Evolutionary conservation across 2,888 invertebrate species (phyloP), one percentile per base, ranked within the genome.

Genomic region (Zygogramma bicolorata): DNA sequence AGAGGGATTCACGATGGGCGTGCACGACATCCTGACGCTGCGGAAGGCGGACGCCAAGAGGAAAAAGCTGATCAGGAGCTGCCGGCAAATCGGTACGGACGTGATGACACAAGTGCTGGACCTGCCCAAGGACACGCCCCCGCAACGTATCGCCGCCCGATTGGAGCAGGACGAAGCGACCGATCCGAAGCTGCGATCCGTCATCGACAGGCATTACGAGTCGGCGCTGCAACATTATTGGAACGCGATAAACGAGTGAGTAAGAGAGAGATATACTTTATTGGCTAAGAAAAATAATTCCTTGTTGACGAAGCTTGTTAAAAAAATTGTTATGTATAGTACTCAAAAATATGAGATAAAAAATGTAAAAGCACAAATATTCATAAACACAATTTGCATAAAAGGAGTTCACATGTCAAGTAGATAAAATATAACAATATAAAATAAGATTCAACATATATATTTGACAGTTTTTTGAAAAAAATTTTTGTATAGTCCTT

Each of bases 1-100:
- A 85, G 92, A 94, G 81, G 99, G 99, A 3, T 99, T 99, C 84
- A 97, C 98, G 0, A 89, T 99, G 22, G 98, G 99, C 31, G 95
- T 99, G 0, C 93, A 94, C 83, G 99, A 99, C 87, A 98, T 99
- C 88, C 87, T 99, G 13, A 94, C 98, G 0, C 90, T 92, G 0
- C 83, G 88, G 0, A 88, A 91, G 80, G 95, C 95, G 0, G 93
- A 99, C 84, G 87, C 88, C 25, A 91, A 92, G 79, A 91, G 99
- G 10, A 89, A 90, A 29, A 89, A 92, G 77, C 90, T 92, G 31
- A 93, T 97, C 59, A 86, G 88, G 46, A 88, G 91, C 63, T 92
- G 93, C 13, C 89, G 93, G 40, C 86, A 87, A 73, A 83, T 85
- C 7, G 87, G 75, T 7, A 72, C 68, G 31, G 77, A 80, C 7